phyloP scores from a whole-genome alignment of 2,888 invertebrate genomes.

The Cetonia aurata region DNA sequence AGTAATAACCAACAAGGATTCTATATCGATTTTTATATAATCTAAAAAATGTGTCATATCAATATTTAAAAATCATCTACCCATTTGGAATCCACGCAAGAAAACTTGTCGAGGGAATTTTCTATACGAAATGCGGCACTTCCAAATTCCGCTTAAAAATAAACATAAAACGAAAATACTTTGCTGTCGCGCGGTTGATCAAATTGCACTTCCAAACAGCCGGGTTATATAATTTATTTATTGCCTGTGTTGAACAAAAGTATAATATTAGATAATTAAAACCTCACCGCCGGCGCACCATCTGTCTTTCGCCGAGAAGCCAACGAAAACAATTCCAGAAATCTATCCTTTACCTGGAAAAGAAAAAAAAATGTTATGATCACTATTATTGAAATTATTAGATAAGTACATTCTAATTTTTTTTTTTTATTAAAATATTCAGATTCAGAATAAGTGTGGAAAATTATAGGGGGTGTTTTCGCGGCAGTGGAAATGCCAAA shows the following conservation, averaged over 20 bases:
- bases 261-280: constrained; percentile 64
- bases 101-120: no score
- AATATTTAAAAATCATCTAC: background rate
- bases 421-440: no score
- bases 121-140: background rate
- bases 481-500: background rate
- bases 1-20: no score
- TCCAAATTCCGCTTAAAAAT: constrained; percentile 6
- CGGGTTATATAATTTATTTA: constrained; percentile 62
- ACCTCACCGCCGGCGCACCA: constrained; percentile 59
- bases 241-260: constrained; percentile 60
- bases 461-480: no score
- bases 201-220: constrained; percentile 48
- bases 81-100: no score
- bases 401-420: no score
- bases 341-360: constrained; percentile 59
- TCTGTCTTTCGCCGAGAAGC: constrained; percentile 59
- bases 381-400: constrained; percentile 46
- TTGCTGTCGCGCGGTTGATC: constrained; percentile 12
- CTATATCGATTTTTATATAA: no score
- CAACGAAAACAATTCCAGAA: constrained; percentile 44
- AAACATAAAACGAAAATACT: constrained; percentile 27
- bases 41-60: no score
- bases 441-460: no score
- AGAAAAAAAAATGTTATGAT: constrained; percentile 54